A percentile compares a stretch with the other conserved stretches of the same genome.
Conservation (phyloP, 2,113 vertebrate species). For the Apaloderma vittatum region DNA sequence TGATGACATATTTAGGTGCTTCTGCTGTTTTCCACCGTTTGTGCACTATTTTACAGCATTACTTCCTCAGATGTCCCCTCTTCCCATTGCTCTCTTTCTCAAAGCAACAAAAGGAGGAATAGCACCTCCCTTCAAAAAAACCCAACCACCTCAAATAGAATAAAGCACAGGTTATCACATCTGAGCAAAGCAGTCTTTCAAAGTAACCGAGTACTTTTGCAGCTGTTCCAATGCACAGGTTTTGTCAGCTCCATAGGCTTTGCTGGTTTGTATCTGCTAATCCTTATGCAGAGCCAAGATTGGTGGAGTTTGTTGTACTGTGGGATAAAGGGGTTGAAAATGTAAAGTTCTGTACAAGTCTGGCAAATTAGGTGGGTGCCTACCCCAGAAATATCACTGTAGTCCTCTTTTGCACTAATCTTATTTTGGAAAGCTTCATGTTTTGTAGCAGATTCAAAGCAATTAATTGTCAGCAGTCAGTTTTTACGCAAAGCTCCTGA, state of each 20-base stretch:
- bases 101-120: background rate
- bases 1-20: background rate
- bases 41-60: background rate
- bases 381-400: background rate
- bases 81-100: background rate
- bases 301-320: no score
- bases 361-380: background rate
- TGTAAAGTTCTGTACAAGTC: background rate
- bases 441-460: background rate
- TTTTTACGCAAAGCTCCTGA: background rate
- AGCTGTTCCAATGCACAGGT: fast-evolving
- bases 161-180: background rate
- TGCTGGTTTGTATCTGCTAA: background rate
- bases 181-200: background rate
- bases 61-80: background rate
- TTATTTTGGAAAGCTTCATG: background rate
- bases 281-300: background rate
- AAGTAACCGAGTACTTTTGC: background rate
- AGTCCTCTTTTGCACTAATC: background rate
- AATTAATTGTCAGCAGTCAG: background rate
- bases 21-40: background rate
- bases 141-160: background rate
- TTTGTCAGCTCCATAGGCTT: background rate
- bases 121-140: background rate
- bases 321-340: background rate